Evolutionary conservation across 2,113 vertebrate species (phyloP).

Genomic region (Chionodraco myersi): DNA sequence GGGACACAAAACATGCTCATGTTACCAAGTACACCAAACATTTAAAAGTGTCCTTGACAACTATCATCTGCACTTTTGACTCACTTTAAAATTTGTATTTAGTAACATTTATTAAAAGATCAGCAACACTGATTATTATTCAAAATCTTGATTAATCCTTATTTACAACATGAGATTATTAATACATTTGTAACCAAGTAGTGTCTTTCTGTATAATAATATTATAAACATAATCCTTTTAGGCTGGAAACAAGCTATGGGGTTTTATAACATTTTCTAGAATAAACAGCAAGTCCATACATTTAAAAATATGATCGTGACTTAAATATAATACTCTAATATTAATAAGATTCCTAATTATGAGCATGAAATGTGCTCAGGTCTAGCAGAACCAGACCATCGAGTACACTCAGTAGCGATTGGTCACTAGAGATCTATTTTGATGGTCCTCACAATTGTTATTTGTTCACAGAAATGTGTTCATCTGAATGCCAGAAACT

Average conservation of each 20-base stretch:
- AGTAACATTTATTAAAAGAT: no score
- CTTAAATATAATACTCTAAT: not conserved
- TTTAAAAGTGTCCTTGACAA: not conserved
- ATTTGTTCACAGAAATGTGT: not conserved
- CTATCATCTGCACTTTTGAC: not conserved
- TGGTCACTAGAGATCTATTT: not conserved
- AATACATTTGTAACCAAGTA: not conserved
- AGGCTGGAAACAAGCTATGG: not conserved
- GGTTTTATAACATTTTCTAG: no score
- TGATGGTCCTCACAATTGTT: not conserved
- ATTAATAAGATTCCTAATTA: not conserved
- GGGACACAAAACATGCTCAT: not conserved
- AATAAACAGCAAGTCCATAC: no score
- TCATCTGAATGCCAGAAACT: not conserved
- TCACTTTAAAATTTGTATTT: not conserved
- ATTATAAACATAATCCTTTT: not conserved
- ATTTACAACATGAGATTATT: no score
- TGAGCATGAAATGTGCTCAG: not conserved
- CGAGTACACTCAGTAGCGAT: not conserved
- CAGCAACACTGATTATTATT: no score
- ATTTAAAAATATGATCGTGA: not conserved
- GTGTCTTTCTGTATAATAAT: not conserved
- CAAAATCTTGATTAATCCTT: not conserved
- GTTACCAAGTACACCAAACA: not conserved
- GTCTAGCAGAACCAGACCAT: not conserved